Base-by-base conservation (phyloP, 2,797 vertebrate genomes). In the Mormyrops boulengeri region DNA sequence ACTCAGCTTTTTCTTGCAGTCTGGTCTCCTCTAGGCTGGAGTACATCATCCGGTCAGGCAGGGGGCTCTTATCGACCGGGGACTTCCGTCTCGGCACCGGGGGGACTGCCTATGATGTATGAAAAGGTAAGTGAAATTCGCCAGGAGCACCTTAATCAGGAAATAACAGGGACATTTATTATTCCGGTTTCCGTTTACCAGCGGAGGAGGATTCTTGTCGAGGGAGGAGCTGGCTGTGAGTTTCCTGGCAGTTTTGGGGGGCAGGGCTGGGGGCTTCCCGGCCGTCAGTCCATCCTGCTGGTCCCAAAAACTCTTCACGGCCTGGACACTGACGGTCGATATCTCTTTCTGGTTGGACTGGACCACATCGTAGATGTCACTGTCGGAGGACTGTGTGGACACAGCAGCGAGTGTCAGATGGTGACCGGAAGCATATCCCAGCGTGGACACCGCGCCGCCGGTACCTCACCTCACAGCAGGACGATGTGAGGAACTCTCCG, bases 401-500 rank as follows among this genome's bases (percentile, higher is more conserved):
- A 92, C 73, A 90, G 87, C 34, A 38, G 30, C 4, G 9, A 14
- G 26, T 34, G 5, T 41, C 38, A 77, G 12, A 19, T 7, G 3
- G 30, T 17, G 69, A 77, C 11, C 4, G 34, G 69, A 77, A 41
- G 38, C 38, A 2, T 6, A 17, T 7, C 9, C 4, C 69, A 7
- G 8, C 4, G 5, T 1, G 7, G 12, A 57, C 0, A 22, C 50
- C 34, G 0, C 1, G n/a, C 0, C 1, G 2, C 1, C 30, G 12
- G 62, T 38, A 2, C 2, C 91, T 93, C 92, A 98, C 97, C 95
- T 96, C 94, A 53, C 93, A 94, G 88, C 95, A 97, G 0, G 96
- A 93, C 4, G 91, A 90, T 1, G 96, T 96, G 91, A 98, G 94
- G 52, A 94, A 97, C 92, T 98, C 97, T 92, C 96, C 96, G 26